Percentiles rank a stretch among this genome's conserved stretches.
These are phyloP conservation scores for Melanotus villosus DNA, from an alignment of 2,888 invertebrate genomes.

Conservation along the genomic window DNA sequence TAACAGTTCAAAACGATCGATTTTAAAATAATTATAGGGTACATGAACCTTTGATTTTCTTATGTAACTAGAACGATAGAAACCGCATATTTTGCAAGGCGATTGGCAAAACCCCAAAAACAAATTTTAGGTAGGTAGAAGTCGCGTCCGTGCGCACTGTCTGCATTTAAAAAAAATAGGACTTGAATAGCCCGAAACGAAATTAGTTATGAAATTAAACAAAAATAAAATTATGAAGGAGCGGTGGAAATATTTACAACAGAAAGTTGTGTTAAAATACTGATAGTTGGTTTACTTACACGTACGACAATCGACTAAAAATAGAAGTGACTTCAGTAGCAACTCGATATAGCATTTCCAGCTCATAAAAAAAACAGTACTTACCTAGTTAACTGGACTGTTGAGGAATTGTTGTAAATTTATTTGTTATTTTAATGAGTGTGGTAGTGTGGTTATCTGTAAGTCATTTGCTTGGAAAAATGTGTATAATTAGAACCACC, in stretches of 20 bases:
- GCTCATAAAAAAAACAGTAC: conserved; percentile 18
- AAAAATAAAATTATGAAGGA: too few species aligned
- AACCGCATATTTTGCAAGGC: conserved; percentile 16
- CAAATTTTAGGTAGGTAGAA: conserved; percentile 12
- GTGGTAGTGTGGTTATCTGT: neutral
- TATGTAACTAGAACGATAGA: conserved; percentile 8
- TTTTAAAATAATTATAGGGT: conserved; percentile 23
- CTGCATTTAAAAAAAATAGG: too few species aligned
- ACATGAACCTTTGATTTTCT: conserved; percentile 12
- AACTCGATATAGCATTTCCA: conserved; percentile 21
- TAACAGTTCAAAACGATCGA: too few species aligned
- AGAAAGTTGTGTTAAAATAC: neutral
- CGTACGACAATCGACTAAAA: conserved; percentile 20
- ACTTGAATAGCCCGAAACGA: too few species aligned
- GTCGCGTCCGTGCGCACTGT: neutral
- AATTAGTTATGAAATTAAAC: neutral
- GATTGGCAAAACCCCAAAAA: conserved; percentile 15
- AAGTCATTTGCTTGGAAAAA: too few species aligned
- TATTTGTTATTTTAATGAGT: conserved; percentile 2
- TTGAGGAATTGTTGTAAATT: conserved; percentile 1
- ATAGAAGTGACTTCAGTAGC: conserved; percentile 20
- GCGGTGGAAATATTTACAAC: neutral
- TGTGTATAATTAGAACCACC: too few species aligned
- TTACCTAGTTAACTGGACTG: conserved; percentile 12
- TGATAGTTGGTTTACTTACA: conserved; percentile 1